Evolutionary conservation across 2,113 vertebrate species (phyloP).

Genomic region (Centropus bengalensis): DNA sequence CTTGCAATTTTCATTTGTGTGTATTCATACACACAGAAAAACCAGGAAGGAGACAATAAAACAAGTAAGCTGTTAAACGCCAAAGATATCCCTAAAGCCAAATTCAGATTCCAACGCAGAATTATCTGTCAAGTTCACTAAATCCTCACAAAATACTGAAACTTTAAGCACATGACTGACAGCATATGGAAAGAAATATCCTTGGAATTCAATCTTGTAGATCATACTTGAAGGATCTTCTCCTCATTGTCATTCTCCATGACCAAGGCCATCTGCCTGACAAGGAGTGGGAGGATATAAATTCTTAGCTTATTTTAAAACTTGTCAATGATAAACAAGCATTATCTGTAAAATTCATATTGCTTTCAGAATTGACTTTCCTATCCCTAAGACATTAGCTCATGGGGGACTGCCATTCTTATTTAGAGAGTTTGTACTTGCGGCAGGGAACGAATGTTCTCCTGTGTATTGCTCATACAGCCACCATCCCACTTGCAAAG

Average conservation of each 20-base stretch:
- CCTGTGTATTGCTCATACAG: fast-evolving
- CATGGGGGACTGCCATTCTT: neutral
- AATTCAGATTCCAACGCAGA: neutral
- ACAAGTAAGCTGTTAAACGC: neutral
- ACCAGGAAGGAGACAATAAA: neutral
- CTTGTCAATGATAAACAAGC: slow-evolving; percentile 1
- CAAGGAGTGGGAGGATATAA: slow-evolving; percentile 37
- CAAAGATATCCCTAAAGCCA: neutral
- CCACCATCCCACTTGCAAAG: neutral
- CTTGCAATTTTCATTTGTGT: neutral
- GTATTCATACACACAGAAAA: fast-evolving
- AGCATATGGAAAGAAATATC: neutral
- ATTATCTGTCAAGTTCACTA: neutral
- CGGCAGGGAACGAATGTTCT: neutral
- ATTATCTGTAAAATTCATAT: neutral
- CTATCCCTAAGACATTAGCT: neutral
- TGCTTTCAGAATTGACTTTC: neutral
- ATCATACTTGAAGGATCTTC: slow-evolving; percentile 30
- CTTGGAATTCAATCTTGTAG: slow-evolving; percentile 23
- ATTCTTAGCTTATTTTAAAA: slow-evolving; percentile 21
- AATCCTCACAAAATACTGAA: neutral
- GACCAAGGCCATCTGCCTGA: slow-evolving; percentile 30
- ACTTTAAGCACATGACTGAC: neutral
- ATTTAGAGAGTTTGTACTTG: fast-evolving
- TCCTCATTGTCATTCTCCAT: slow-evolving; percentile 17